Conservation (phyloP, 2,113 vertebrate species). For the Cyphomyrus discorhynchus region DNA sequence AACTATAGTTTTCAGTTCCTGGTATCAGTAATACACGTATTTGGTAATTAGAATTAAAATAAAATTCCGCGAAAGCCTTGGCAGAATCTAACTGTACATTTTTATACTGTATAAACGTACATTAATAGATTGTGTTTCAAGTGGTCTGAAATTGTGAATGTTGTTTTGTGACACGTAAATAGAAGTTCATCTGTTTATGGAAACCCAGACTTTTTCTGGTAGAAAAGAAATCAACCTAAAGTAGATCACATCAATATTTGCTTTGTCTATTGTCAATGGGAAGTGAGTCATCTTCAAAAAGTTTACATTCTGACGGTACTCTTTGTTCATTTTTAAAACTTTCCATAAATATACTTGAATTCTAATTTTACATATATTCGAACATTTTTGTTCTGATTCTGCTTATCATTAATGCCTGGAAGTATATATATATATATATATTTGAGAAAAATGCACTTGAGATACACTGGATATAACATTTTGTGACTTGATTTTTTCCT, state of each 20-base stretch:
- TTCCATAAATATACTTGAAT: conserved; percentile 99
- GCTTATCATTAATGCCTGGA: conserved; percentile 85
- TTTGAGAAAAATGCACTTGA: conserved; percentile 61
- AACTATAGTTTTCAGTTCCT: conserved; percentile 28
- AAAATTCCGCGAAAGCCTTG: conserved; percentile 49
- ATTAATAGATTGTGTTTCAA: conserved; percentile 83
- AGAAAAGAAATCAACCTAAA: conserved; percentile 70
- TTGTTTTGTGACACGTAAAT: conserved; percentile 96
- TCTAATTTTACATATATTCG: conserved; percentile 97
- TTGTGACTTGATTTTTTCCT: conserved; percentile 86
- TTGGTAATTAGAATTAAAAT: conserved; percentile 49
- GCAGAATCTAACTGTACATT: conserved; percentile 72
- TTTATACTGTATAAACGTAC: conserved; percentile 80
- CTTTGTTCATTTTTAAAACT: conserved; percentile 88
- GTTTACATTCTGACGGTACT: conserved; percentile 97
- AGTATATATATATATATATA: conserved; percentile 58
- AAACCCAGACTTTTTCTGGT: conserved; percentile 72
- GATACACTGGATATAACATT: conserved; percentile 98
- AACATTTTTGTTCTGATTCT: conserved; percentile 75
- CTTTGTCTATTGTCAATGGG: conserved; percentile 70
- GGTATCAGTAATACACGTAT: conserved; percentile 28
- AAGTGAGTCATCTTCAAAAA: conserved; percentile 74
- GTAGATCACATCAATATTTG: conserved; percentile 76
- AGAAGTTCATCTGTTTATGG: conserved; percentile 74
- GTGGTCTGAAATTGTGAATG: conserved; percentile 95